A percentile compares a stretch with the other conserved stretches of the same genome.
phyloP scores from a whole-genome alignment of 2,888 invertebrate species.

The Drosophila meridiana region DNA sequence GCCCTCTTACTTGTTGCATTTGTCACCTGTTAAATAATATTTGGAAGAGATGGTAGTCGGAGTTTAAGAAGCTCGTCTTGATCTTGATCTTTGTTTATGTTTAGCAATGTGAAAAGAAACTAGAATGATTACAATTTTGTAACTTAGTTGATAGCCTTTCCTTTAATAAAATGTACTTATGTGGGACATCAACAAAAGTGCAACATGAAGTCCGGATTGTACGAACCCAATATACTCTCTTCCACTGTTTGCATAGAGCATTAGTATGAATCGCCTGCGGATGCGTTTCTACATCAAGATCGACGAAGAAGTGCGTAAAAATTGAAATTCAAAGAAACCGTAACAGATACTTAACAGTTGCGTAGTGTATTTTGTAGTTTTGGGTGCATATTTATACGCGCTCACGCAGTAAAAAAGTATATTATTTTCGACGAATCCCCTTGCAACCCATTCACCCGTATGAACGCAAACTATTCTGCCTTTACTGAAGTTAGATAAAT shows the following conservation, averaged over 20 bases:
- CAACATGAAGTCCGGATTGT: background rate
- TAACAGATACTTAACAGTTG: slow-evolving; percentile 61
- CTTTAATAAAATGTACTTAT: no score
- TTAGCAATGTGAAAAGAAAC: no score
- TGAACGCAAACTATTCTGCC: background rate
- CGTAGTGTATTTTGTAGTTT: slow-evolving; percentile 31
- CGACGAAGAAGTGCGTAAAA: slow-evolving; percentile 70
- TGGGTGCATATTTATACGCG: slow-evolving; percentile 24
- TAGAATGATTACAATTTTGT: background rate
- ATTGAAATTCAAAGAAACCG: slow-evolving; percentile 66
- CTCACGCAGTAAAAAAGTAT: background rate
- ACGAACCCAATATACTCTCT: slow-evolving; percentile 1
- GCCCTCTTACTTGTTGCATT: background rate
- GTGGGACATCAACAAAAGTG: no score
- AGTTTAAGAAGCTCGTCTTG: no score
- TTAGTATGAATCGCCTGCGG: slow-evolving; percentile 54
- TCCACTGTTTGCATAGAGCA: background rate
- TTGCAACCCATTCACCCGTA: background rate
- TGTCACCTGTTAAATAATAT: background rate
- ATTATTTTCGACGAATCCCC: background rate
- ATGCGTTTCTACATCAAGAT: slow-evolving; percentile 79
- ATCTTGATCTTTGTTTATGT: no score
- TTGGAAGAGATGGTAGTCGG: no score
- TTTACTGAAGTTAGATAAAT: background rate
- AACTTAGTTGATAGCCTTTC: no score